Conservation (phyloP, 2,113 vertebrate genomes). For the Coturnix japonica region DNA sequence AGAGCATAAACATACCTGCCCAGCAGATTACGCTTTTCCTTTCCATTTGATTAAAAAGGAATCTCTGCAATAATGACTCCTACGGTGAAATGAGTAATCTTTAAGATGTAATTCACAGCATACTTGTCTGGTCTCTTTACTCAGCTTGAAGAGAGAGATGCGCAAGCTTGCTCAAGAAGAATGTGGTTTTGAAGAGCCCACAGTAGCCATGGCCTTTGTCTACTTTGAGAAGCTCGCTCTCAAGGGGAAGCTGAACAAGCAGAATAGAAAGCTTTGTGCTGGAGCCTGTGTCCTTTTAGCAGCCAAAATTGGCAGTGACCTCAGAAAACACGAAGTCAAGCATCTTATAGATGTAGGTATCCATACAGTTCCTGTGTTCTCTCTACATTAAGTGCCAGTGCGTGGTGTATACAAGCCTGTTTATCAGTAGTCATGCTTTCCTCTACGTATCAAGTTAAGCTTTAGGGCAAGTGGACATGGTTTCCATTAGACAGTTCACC, state of each 20-base stretch:
- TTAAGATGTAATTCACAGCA: neutral
- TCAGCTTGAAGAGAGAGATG: conserved; percentile 95
- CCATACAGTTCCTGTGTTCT: neutral
- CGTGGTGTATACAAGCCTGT: neutral
- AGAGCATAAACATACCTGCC: neutral
- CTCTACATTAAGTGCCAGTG: neutral
- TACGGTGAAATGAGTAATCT: neutral
- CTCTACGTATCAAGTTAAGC: neutral
- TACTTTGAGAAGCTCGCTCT: conserved; percentile 99
- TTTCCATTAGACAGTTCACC: neutral
- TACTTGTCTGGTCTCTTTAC: conserved; percentile 29
- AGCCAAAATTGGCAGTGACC: conserved; percentile 96
- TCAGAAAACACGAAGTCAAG: conserved; percentile 97
- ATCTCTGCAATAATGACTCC: neutral
- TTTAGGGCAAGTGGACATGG: neutral
- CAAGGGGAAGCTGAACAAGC: conserved; percentile 97
- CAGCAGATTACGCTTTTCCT: neutral
- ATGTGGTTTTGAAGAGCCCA: conserved; percentile 94
- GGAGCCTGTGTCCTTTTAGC: conserved; percentile 95
- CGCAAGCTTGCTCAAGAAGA: conserved; percentile 94
- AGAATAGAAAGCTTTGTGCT: conserved; percentile 97
- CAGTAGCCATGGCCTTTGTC: conserved; percentile 97
- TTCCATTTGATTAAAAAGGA: neutral
- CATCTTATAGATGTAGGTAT: conserved; percentile 94
- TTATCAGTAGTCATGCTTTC: neutral